Evolutionary conservation across 2,797 vertebrate genomes (phyloP).

Genomic region (Epinephelus malabaricus): DNA sequence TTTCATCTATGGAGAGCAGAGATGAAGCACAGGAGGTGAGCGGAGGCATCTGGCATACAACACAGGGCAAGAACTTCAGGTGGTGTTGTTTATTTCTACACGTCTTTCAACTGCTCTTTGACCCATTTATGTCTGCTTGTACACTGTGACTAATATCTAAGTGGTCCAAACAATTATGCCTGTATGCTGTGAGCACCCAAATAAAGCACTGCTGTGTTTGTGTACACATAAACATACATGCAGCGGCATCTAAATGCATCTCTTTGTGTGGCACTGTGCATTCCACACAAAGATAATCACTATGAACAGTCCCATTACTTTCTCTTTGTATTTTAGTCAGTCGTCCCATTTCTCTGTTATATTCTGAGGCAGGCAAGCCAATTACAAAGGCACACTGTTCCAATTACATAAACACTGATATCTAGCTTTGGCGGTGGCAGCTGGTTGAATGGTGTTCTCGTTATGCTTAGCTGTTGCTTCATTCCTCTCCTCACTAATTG

Average conservation of each 20-base stretch:
- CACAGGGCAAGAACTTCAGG: constrained; percentile 34
- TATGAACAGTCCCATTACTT: constrained; percentile 44
- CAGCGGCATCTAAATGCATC: constrained; percentile 7
- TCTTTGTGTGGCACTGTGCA: constrained; percentile 17
- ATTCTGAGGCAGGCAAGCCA: constrained; percentile 50
- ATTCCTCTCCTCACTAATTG: constrained; percentile 52
- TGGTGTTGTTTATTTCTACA: constrained; percentile 45
- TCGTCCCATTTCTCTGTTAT: constrained; percentile 43
- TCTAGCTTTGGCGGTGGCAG: constrained; percentile 58
- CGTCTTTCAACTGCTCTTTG: constrained; percentile 22
- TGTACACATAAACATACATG: background rate
- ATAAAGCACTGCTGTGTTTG: background rate
- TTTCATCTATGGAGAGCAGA: constrained; percentile 61
- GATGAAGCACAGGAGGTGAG: constrained; percentile 55
- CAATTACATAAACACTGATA: constrained; percentile 71
- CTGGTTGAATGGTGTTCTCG: constrained; percentile 52
- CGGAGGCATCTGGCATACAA: constrained; percentile 28
- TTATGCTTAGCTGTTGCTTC: constrained; percentile 49
- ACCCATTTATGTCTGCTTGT: constrained; percentile 32
- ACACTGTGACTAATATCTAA: background rate
- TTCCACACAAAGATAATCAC: constrained; percentile 40
- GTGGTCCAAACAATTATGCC: background rate
- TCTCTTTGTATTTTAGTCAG: constrained; percentile 48
- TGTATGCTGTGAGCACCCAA: background rate
- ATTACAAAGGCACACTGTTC: constrained; percentile 65